These are phyloP conservation scores for Falco peregrinus DNA, from an alignment of 2,797 vertebrate genomes.

Conservation along the genomic window DNA sequence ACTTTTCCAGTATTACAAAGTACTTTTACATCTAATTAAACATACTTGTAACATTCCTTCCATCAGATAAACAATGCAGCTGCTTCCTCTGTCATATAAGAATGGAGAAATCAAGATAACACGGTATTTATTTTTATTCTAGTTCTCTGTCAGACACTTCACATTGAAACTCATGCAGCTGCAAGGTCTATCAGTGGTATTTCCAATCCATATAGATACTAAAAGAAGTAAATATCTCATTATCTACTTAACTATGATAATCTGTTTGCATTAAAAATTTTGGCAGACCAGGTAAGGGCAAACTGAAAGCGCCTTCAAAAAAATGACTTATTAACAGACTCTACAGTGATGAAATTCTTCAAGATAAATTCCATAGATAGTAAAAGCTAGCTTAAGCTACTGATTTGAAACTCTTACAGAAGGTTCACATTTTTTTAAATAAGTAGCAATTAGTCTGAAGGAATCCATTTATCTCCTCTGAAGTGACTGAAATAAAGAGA, in stretches of 20 bases:
- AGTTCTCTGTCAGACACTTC: constrained; percentile 14
- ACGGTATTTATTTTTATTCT: constrained; percentile 56
- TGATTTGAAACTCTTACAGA: constrained; percentile 1
- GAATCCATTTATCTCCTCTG: constrained; percentile 41
- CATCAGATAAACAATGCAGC: constrained; percentile 63
- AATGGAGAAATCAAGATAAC: constrained; percentile 30
- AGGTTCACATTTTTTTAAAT: constrained; percentile 25
- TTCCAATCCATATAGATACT: not conserved
- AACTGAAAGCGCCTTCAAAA: not conserved
- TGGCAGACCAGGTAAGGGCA: constrained; percentile 22
- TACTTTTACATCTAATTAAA: constrained; percentile 44
- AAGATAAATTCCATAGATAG: constrained; percentile 58
- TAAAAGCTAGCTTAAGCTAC: not conserved
- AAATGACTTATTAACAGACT: constrained; percentile 40
- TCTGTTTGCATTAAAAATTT: constrained; percentile 18
- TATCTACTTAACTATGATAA: constrained; percentile 15
- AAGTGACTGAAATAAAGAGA: constrained; percentile 52
- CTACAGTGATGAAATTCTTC: constrained; percentile 24
- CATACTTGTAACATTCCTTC: not conserved
- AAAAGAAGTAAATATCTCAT: constrained; percentile 24
- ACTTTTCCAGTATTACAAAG: constrained; percentile 10
- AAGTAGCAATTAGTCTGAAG: constrained; percentile 50
- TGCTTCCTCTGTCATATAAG: not conserved
- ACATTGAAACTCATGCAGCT: not conserved
- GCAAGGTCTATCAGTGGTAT: not conserved